Percentiles rank a stretch among this genome's conserved stretches.
These are phyloP conservation scores for Tetranychus piercei DNA, from an alignment of 2,888 invertebrate species.

Conservation along the genomic window DNA sequence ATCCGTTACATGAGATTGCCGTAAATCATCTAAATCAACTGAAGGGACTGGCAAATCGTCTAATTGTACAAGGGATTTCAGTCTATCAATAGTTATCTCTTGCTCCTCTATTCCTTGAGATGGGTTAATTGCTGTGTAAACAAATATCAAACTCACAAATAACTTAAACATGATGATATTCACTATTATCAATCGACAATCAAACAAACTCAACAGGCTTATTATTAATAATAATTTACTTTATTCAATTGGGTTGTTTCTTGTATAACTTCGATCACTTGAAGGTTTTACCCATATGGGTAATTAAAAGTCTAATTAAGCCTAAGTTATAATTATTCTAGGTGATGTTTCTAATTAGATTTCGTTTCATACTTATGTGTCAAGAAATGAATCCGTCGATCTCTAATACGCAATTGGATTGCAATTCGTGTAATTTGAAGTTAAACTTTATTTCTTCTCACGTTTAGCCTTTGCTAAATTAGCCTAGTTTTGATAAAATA, in stretches of 20 bases:
- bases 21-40: background rate
- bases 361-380: too few relatives aligned
- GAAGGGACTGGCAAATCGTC: background rate
- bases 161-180: too few relatives aligned
- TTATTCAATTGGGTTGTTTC: background rate
- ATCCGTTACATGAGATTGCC: background rate
- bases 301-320: background rate
- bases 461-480: too few relatives aligned
- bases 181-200: too few relatives aligned
- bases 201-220: background rate
- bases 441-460: too few relatives aligned
- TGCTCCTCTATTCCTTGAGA: background rate
- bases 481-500: too few relatives aligned
- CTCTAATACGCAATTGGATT: too few relatives aligned
- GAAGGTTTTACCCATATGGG: background rate
- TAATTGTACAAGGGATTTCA: background rate
- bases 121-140: background rate
- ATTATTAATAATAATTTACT: background rate
- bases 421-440: too few relatives aligned
- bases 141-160: background rate
- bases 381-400: too few relatives aligned
- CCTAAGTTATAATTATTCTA: too few relatives aligned
- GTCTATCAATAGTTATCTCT: background rate
- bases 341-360: too few relatives aligned
- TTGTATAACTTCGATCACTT: background rate